Evolutionary conservation across 2,888 invertebrate genomes (phyloP), one percentile per base, ranked within the genome.

Genomic region (Acanthopleura granulata): DNA sequence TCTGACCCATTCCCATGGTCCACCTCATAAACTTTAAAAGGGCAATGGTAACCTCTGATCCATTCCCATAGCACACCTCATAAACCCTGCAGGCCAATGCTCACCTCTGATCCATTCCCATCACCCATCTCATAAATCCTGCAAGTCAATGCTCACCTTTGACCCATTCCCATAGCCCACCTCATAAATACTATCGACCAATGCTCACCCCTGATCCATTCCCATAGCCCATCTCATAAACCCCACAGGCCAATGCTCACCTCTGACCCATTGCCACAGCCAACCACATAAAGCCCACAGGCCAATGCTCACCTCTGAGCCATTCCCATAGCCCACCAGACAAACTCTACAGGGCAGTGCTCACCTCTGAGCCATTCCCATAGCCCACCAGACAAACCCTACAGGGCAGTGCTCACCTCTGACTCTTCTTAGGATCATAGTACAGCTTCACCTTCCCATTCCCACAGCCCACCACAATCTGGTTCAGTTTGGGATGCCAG

Each of bases 401-500:
- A 40, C 40, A 40, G 40, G 40, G 9, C 40, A 57, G 6, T 25
- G 81, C 81, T 74, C 83, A 90, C 85, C 89, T 87, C 76, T 96
- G 92, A 87, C 97, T 98, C 66, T 94, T 93, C 76, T 94, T 94
- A 0, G 95, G 94, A 87, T 98, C 98, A 85, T 98, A 99, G 88
- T 95, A 97, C 74, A 97, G 94, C 85, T 96, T 96, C 0, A 97
- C 94, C 0, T 93, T 92, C 0, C 99, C 99, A 88, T 97, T 96
- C 0, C 97, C 97, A 82, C 96, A 95, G 0, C 97, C 96, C 0
- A 96, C 94, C 79, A 98, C 95, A 62, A 99, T 94, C 89, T 99
- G 99, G 89, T 99, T 99, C n/a, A 99, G 91, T 89, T 97, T 96
- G 0, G 99, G 96, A 91, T 99, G 99, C 99, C 99, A 99, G 0